Evolutionary conservation across 1,140 invertebrate genomes (phyloP), one percentile per base, ranked within the genome.

Genomic region (fruit fly (Drosophila melanogaster)): DNA sequence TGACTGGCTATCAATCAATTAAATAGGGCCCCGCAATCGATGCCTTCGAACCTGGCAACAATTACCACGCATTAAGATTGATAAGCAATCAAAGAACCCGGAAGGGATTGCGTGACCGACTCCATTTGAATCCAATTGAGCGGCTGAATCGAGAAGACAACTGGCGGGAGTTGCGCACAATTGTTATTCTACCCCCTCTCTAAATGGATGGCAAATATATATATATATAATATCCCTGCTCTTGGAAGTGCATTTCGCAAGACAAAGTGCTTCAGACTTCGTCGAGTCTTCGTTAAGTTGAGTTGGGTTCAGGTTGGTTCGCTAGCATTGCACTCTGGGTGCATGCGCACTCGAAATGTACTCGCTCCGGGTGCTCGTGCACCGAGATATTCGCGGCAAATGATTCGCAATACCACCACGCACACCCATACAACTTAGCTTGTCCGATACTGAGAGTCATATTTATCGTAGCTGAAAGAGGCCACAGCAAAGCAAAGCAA

Each of bases 271-370:
- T 30, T 38, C 15, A 46, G 46, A 54, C 71, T 57, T 57, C 67
- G 65, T 66, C 44, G 59, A 44, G 62, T 62, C 60, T 66, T 65
- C 59, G 59, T 62, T 78, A n/a, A 26, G 24, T 26, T 26, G 26
- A 26, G 26, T 30, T 30, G 30, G 26, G 26, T 30, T 30, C 26
- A 30, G 26, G 26, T 8, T 30, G 26, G 81, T 83, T 86, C 81
- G 81, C 87, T 87, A 65, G 74, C 81, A 79, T 80, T 85, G 53
- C 49, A 74, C 55, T 70, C 71, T 38, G 66, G 58, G 83, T 86
- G 46, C 83, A 86, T 69, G 83, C 75, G 83, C 79, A 87, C 83
- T 64, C 14, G 57, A 65, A 83, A 89, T 83, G 83, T 89, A 87
- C 83, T 58, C 83, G 58, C 15, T 61, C 43, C 65, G 35, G 44